Percentiles rank a stretch among this genome's conserved stretches.
phyloP scores from a whole-genome alignment of 2,888 invertebrate genomes.

The Acrobasis suavella region DNA sequence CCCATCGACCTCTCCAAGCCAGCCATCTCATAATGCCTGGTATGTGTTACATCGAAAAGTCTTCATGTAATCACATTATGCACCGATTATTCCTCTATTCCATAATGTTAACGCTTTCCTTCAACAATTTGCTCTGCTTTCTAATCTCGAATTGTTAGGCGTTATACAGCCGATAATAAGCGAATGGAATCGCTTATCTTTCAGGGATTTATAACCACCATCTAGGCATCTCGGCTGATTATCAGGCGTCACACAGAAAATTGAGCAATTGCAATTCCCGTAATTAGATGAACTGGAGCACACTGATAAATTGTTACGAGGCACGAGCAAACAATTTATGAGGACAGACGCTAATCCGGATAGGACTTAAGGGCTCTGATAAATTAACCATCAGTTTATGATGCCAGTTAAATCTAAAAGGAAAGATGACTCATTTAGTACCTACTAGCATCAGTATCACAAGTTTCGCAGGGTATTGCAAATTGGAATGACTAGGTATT shows the following conservation, averaged over 20 bases:
- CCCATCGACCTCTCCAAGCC: conserved; percentile 26
- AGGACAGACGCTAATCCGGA: conserved; percentile 8
- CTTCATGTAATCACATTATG: conserved; percentile 31
- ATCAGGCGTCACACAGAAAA: conserved; percentile 45
- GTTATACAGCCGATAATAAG: conserved; percentile 38
- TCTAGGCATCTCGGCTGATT: conserved; percentile 44
- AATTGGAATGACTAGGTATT: conserved; percentile 8
- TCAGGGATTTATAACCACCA: conserved; percentile 48
- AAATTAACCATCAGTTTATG: neutral
- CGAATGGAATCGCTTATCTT: conserved; percentile 49
- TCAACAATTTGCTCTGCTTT: conserved; percentile 41
- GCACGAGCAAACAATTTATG: conserved; percentile 20
- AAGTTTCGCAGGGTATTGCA: neutral
- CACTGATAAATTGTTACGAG: conserved; percentile 24
- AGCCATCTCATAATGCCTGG: conserved; percentile 1
- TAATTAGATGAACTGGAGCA: conserved; percentile 19
- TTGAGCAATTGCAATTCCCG: conserved; percentile 37
- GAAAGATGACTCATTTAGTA: neutral
- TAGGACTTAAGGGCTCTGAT: conserved; percentile 12
- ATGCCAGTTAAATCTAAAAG: neutral
- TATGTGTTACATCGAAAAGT: conserved; percentile 20
- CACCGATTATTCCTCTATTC: conserved; percentile 28
- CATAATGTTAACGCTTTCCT: conserved; percentile 38
- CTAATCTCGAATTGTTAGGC: conserved; percentile 38
- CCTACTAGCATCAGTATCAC: neutral